phyloP scores from a whole-genome alignment of 2,113 vertebrate genomes.

The Gila orcuttii region DNA sequence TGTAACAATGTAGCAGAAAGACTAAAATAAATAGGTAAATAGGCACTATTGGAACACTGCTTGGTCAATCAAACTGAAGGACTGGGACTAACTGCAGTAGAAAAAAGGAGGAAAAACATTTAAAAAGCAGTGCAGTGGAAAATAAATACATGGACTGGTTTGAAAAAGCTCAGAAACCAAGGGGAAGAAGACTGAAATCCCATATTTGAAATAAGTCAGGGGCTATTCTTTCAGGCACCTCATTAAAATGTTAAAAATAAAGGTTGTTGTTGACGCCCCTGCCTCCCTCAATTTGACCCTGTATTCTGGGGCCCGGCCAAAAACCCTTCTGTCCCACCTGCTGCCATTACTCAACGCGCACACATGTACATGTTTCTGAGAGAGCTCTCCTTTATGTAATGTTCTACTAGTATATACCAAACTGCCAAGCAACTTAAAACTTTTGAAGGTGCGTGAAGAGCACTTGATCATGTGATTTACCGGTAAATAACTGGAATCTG shows the following conservation, averaged over 20 bases:
- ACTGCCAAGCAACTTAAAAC: background rate
- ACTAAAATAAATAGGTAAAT: background rate
- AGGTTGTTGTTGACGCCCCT: conserved; percentile 63
- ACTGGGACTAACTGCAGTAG: background rate
- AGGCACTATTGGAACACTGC: background rate
- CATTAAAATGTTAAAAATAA: conserved; percentile 81
- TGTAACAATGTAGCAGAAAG: background rate
- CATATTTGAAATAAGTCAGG: conserved; percentile 38
- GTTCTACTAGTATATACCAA: background rate
- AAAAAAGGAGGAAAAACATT: background rate
- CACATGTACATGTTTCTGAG: background rate
- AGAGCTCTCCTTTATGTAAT: background rate
- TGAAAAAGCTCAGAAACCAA: conserved; percentile 10
- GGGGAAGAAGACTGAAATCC: conserved; percentile 8
- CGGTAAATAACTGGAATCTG: background rate
- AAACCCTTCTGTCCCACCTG: conserved; percentile 54
- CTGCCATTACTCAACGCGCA: conserved; percentile 53
- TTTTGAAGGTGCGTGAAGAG: background rate
- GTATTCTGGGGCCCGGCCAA: conserved; percentile 30
- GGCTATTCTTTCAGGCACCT: conserved; percentile 72
- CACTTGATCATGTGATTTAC: background rate
- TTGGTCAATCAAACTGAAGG: background rate
- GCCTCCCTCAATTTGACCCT: conserved; percentile 65
- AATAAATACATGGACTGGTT: background rate
- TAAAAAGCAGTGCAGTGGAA: background rate